phyloP scores from a whole-genome alignment of 2,888 invertebrate genomes.

The Stenodera caucasica region DNA sequence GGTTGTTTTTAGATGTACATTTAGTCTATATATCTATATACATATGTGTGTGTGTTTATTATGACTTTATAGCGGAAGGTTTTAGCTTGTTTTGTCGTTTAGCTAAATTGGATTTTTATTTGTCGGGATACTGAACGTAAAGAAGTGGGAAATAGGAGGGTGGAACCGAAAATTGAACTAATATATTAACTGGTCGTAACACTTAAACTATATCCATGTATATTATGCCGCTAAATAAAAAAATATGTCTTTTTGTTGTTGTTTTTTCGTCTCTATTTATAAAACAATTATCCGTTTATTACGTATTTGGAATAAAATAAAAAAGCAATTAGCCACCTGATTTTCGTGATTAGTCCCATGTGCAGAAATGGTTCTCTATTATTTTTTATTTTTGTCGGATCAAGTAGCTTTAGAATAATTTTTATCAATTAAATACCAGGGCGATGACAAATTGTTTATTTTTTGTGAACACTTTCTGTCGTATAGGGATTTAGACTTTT shows the following conservation, averaged over 20 bases:
- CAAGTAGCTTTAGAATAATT: constrained; percentile 38
- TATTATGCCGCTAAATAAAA: neutral
- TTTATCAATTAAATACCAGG: constrained; percentile 48
- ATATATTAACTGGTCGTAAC: constrained; percentile 14
- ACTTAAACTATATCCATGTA: neutral
- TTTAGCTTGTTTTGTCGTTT: constrained; percentile 49
- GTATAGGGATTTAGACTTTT: constrained; percentile 48
- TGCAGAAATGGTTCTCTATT: neutral
- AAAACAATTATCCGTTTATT: too few species aligned
- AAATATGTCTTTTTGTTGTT: neutral
- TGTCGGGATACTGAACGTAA: constrained; percentile 27
- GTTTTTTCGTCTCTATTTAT: neutral
- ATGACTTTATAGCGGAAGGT: constrained; percentile 50
- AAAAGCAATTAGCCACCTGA: neutral
- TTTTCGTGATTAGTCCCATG: neutral
- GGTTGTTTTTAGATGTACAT: constrained; percentile 45
- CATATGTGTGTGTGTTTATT: constrained; percentile 44
- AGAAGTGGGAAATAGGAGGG: constrained; percentile 10
- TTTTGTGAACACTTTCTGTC: constrained; percentile 40
- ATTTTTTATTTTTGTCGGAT: neutral
- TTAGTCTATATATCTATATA: constrained; percentile 39
- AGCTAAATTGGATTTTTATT: constrained; percentile 53
- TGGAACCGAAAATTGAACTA: constrained; percentile 10
- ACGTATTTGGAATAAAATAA: too few species aligned
- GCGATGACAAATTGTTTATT: constrained; percentile 50